Conservation (phyloP, 2,888 invertebrate genomes). For the Sepiola atlantica region DNA sequence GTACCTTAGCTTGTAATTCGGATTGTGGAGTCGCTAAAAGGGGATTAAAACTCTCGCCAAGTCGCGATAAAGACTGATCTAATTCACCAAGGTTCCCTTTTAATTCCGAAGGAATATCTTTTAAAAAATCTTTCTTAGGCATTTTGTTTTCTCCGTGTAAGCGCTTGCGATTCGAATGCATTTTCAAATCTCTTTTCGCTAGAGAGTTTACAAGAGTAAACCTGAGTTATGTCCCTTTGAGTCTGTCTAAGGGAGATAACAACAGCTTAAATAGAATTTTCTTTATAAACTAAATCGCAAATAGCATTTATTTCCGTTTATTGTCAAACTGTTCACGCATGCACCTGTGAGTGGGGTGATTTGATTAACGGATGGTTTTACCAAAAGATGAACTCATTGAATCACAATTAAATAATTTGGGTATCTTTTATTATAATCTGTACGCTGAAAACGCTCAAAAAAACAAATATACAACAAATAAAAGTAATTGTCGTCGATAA, state of each 20-base stretch:
- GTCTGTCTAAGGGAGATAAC: not conserved
- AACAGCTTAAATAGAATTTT: no score
- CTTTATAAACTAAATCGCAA: no score
- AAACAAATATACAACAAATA: no score
- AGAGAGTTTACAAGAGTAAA: not conserved
- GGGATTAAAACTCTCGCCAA: not conserved
- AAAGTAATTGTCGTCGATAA: no score
- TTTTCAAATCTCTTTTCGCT: not conserved
- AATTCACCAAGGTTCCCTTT: not conserved
- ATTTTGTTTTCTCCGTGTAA: not conserved
- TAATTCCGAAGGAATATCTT: not conserved
- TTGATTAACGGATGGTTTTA: no score
- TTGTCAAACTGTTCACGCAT: no score
- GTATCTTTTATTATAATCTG: no score
- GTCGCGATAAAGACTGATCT: not conserved
- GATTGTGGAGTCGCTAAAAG: not conserved
- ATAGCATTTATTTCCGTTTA: no score
- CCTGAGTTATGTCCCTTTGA: not conserved
- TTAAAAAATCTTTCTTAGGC: not conserved
- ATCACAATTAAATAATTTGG: no score
- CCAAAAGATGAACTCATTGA: no score
- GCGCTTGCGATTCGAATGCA: not conserved
- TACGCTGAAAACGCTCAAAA: no score
- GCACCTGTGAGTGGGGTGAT: no score
- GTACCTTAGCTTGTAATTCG: slow-evolving; percentile 34